Base-by-base conservation (phyloP, 1,140 invertebrate species). In the Tetramorium parvispinum region DNA sequence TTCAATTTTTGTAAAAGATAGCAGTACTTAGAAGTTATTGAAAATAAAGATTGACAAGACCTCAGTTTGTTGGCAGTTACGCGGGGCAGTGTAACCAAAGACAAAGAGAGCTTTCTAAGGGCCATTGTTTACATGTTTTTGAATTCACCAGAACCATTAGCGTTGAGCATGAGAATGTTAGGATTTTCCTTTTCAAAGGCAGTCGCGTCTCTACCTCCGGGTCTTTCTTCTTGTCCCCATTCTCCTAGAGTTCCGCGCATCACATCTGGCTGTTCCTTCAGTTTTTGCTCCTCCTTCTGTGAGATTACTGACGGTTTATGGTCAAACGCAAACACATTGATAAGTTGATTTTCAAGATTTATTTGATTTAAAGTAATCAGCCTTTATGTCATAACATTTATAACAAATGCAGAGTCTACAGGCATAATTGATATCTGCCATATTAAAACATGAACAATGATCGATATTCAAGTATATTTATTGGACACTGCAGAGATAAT, bases 121-220 rank as follows among this genome's bases (percentile, higher is more conserved):
- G n/a, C 11, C 87, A 70, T n/a, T 32, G 83, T 93, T 96, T 95
- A 97, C 97, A 97, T 97, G 93, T 97, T 97, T 93, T 97, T 96
- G 94, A 97, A 97, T 94, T 97, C 96, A 51, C 97, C 97, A 46
- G 94, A 95, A 13, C 95, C 95, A 90, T 97, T 97, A 73, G 96
- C 96, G 93, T 97, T 97, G 65, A 97, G 93, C 96, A 97, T 96
- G 3, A 97, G 95, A 92, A 97, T 97, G 93, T 97, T 97, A 11
- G 97, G 97, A 95, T 97, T 97, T 94, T 97, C 97, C 89, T 96
- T 97, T 94, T 97, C 97, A 91, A 97, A 97, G 68, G 97, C 96
- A 5, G 97, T 97, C 16, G 97, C 97, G 87, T 97, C 97, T 87
- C 97, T 94, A 57, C 94, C 94, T 68, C 95, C 95, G 75, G 96